phyloP scores from a whole-genome alignment of 2,113 vertebrate genomes.

The Leiothrix lutea region DNA sequence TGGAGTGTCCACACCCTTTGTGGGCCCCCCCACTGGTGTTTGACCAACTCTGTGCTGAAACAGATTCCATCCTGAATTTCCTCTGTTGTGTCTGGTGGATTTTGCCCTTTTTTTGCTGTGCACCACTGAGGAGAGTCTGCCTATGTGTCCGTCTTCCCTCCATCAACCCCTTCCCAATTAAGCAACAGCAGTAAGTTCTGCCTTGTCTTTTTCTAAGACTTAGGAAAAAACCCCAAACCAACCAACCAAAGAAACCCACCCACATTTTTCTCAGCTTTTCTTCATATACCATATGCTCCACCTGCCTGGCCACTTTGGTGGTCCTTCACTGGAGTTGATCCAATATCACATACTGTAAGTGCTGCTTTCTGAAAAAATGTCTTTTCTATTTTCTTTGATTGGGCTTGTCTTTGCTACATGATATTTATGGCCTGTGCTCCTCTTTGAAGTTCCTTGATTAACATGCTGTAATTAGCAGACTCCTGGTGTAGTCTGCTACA shows the following conservation, averaged over 20 bases:
- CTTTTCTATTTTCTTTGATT: not conserved
- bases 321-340: not conserved
- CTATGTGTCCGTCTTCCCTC: not conserved
- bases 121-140: not conserved
- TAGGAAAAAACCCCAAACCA: not conserved
- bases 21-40: not conserved
- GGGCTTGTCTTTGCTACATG: not conserved
- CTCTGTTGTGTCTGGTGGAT: not conserved
- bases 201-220: not conserved
- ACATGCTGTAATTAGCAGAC: not conserved
- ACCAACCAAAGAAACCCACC: not conserved
- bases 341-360: not conserved
- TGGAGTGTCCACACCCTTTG: fast-evolving
- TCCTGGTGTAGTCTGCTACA: not conserved
- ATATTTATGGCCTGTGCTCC: not conserved
- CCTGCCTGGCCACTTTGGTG: not conserved
- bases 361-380: not conserved
- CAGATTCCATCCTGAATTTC: not conserved
- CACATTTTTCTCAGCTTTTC: not conserved
- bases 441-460: not conserved
- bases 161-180: not conserved
- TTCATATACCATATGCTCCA: not conserved
- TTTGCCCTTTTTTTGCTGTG: not conserved
- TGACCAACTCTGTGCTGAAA: not conserved
- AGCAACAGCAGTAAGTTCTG: not conserved